Evolutionary conservation across 2,113 vertebrate genomes (phyloP), one percentile per base, ranked within the genome.

Genomic region (Nothobranchius furzeri): DNA sequence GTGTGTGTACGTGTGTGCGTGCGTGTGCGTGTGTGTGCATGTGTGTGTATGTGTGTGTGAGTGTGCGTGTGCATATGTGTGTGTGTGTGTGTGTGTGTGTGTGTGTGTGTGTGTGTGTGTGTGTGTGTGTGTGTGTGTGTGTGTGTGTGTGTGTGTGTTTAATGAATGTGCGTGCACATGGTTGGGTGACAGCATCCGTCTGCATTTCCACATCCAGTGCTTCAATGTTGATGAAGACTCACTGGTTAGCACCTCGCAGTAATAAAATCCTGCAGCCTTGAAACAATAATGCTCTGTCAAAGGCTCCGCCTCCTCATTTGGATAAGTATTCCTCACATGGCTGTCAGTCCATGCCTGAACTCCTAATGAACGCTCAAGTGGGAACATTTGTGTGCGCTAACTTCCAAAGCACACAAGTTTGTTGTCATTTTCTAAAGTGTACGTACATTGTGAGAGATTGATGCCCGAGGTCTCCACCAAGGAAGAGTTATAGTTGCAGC

Each of bases 401-500:
- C 54, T 57, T 67, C 62, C 48, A 36, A 25, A 14, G 35, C 30
- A 30, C 30, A 30, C 49, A 20, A 52, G 50, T 12, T 12, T 62
- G 60, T 35, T 51, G 68, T 83, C 79, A 85, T 85, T 86, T 86
- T 47, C 68, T 73, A 83, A 79, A 91, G 83, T 86, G 67, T 60
- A 65, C 57, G 67, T 60, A 65, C 57, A 51, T 50, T 37, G 61
- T 61, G 75, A 73, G 54, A 68, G 82, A 92, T 84, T 90, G 84
- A 90, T 78, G 57, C 64, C 40, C 37, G 1, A 63, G 57, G 75
- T 75, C 74, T 83, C 80, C 75, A 48, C 46, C 1, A 30, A 15
- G 0, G 36, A 64, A 82, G 76, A 88, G 57, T 79, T 81, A 88
- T 75, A n/a, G 71, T 66, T 9, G 4, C 48, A 45, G 57, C 73